phyloP scores from a whole-genome alignment of 2,113 vertebrate genomes.

The Pedionomus torquatus region DNA sequence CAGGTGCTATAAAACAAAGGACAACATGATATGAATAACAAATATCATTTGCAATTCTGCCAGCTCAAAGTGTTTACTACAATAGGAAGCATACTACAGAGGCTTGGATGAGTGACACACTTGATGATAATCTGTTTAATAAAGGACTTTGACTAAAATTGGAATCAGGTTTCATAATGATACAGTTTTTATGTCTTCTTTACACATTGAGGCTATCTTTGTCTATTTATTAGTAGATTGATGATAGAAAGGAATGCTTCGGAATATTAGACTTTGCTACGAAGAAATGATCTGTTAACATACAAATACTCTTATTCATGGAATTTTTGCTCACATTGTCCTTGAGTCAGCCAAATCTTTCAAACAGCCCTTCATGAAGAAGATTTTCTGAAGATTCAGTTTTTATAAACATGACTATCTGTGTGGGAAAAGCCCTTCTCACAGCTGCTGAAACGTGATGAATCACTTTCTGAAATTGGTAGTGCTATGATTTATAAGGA shows the following conservation, averaged over 20 bases:
- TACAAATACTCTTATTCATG: background rate
- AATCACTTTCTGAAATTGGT: background rate
- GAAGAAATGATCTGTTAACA: background rate
- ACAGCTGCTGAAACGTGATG: background rate
- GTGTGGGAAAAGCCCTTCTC: background rate
- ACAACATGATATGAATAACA: background rate
- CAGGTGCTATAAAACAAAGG: background rate
- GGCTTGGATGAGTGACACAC: background rate
- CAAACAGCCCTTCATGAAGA: background rate
- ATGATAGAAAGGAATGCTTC: conserved; percentile 21
- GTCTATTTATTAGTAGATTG: background rate
- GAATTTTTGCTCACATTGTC: background rate
- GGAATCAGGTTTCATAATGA: conserved; percentile 28
- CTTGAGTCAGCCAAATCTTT: background rate
- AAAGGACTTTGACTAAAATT: conserved; percentile 35
- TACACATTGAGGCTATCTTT: conserved; percentile 8
- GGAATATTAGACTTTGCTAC: background rate
- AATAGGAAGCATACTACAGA: background rate
- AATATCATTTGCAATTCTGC: conserved; percentile 2
- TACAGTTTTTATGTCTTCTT: conserved; percentile 15
- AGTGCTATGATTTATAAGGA: background rate
- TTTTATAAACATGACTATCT: background rate
- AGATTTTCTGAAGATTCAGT: background rate
- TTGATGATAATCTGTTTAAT: conserved; percentile 61
- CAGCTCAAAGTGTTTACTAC: background rate